Evolutionary conservation across 2,113 vertebrate genomes (phyloP).

Genomic region (Cyanistes caeruleus): DNA sequence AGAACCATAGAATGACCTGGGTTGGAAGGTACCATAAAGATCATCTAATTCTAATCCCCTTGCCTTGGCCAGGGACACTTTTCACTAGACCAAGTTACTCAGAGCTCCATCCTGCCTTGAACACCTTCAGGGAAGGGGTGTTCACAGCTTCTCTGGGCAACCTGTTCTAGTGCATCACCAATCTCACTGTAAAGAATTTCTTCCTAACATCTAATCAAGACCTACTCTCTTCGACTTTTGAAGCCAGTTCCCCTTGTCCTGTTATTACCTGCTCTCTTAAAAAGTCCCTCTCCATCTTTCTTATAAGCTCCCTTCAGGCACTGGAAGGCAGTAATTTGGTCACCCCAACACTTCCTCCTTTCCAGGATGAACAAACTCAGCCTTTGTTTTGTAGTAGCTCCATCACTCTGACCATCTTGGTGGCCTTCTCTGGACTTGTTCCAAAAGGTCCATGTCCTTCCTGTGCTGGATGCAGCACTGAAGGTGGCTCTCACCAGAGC

Average conservation of each 20-base stretch:
- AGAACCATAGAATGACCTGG: background rate
- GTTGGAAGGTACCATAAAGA: background rate
- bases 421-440: background rate
- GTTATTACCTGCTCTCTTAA: background rate
- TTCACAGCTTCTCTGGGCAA: background rate
- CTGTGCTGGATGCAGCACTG: background rate
- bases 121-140: background rate
- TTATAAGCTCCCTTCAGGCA: background rate
- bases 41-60: background rate
- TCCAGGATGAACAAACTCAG: background rate
- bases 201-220: background rate
- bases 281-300: background rate
- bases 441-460: background rate
- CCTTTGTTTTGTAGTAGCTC: background rate
- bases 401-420: background rate
- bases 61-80: background rate
- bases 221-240: background rate
- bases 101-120: background rate
- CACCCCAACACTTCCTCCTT: background rate
- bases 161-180: background rate
- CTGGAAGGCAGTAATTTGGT: background rate
- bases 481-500: background rate
- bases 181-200: background rate
- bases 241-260: background rate
- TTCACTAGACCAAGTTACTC: background rate